phyloP scores from a whole-genome alignment of 2,797 vertebrate genomes.

The Podarcis siculus region DNA sequence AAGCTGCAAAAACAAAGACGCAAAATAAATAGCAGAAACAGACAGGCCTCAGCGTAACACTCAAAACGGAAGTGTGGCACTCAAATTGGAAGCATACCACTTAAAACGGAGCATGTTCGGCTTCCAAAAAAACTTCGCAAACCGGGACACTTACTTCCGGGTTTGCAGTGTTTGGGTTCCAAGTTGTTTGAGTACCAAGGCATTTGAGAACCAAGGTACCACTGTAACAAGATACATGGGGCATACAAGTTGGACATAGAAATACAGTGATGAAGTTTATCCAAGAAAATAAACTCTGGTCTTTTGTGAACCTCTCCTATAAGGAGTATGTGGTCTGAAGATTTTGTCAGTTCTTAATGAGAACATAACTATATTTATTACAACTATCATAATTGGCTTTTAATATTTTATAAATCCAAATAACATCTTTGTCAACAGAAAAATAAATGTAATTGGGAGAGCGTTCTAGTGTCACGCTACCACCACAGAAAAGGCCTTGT shows the following conservation, averaged over 20 bases:
- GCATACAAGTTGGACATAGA: neutral
- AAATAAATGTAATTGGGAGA: neutral
- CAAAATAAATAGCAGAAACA: no score
- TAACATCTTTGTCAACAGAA: neutral
- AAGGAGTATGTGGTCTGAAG: neutral
- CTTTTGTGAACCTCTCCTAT: neutral
- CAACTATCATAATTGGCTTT: neutral
- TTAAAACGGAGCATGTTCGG: no score
- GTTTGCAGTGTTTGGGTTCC: no score
- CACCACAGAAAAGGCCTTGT: neutral
- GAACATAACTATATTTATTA: no score
- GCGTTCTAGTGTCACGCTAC: neutral
- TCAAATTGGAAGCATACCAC: no score
- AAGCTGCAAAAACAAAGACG: no score
- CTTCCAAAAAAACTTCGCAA: no score
- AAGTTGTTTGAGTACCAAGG: no score
- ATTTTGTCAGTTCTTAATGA: neutral
- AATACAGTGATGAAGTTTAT: neutral
- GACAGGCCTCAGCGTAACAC: no score
- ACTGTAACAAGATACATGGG: neutral
- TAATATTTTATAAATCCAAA: neutral
- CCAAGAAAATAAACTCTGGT: neutral
- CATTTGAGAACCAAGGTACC: neutral
- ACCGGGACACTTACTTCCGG: no score
- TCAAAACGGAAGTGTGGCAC: no score